Evolutionary conservation across 2,888 invertebrate genomes (phyloP), one percentile per base, ranked within the genome.

Genomic region (Oxytorus armatus): DNA sequence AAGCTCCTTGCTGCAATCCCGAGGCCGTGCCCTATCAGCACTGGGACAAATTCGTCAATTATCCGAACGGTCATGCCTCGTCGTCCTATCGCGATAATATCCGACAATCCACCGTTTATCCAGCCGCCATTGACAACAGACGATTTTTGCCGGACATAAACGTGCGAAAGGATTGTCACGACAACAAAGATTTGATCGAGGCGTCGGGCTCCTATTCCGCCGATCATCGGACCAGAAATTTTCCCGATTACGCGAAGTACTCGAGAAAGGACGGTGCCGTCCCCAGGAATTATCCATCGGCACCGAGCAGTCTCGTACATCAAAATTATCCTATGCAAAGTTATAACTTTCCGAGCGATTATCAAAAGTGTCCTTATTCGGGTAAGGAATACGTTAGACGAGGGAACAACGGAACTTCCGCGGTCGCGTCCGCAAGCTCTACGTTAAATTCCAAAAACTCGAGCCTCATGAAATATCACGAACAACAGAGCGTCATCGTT

Each of bases 1-100:
- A 91, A 63, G 90, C 87, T n/a, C 80, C 87, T 2, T 92, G 92
- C 44, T 91, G 91, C 63, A 87, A 88, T 77, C 84, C 86, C 1
- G 89, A 89, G 47, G 74, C 87, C 3, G 89, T 84, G 36, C 79
- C 79, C 42, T 90, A 90, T 69, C 90, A 88, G 23, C 85, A 86
- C n/a, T 90, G 90, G 90, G 90, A 89, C 10, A 88, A 89, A 69
- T 90, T 84, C 57, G 83, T 85, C 10, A 83, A 85, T 7, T 90
- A 90, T 77, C 36, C 79, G 14, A 69, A 14, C 21, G 65, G 33
- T 29, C 10, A n/a, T n/a, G n/a, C n/a, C n/a, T n/a, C n/a, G n/a
- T n/a, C n/a, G n/a, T n/a, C 73, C 0, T 91, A 90, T 69, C 87
- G 90, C 21, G 90, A 90, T 3, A 90, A 86, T 18, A 73, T 88